These are phyloP conservation scores for Danio albolineatus DNA, from an alignment of 2,797 vertebrate genomes.

Conservation along the genomic window DNA sequence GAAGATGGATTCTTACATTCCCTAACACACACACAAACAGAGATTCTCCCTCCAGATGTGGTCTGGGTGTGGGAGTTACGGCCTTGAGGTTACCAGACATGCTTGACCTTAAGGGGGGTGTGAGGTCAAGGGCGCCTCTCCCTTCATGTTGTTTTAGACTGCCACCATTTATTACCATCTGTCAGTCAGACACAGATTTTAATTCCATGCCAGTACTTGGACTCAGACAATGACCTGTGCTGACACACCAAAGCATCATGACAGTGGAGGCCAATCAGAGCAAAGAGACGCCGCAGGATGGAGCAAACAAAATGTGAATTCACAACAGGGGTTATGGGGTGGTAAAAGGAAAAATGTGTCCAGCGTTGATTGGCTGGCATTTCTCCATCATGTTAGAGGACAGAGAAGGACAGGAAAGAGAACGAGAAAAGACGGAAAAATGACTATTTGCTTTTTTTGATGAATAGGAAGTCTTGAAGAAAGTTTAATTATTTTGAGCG, in stretches of 20 bases:
- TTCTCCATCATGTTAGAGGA: conserved; percentile 26
- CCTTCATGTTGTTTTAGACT: conserved; percentile 76
- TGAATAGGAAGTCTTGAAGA: no score
- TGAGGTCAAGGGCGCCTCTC: conserved; percentile 77
- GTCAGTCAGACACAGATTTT: conserved; percentile 76
- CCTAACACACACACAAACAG: conserved; percentile 40
- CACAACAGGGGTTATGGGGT: conserved; percentile 55
- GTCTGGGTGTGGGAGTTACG: conserved; percentile 55
- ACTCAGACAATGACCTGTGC: conserved; percentile 44
- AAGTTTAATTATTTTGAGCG: no score
- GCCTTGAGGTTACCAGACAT: conserved; percentile 52
- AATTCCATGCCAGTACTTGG: conserved; percentile 68
- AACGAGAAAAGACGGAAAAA: not conserved
- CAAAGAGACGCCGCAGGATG: not conserved
- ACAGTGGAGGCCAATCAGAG: conserved; percentile 44
- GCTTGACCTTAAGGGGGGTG: conserved; percentile 55
- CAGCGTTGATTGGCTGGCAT: conserved; percentile 22
- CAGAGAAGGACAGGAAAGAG: conserved; percentile 32
- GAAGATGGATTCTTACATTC: conserved; percentile 27
- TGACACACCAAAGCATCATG: conserved; percentile 45
- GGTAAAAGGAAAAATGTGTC: conserved; percentile 51
- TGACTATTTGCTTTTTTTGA: not conserved
- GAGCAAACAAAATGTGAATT: conserved; percentile 44
- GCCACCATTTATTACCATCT: conserved; percentile 81
- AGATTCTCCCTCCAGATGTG: conserved; percentile 72